Evolutionary conservation across 2,888 invertebrate species (phyloP).

Genomic region (Drosophila kanekoi): DNA sequence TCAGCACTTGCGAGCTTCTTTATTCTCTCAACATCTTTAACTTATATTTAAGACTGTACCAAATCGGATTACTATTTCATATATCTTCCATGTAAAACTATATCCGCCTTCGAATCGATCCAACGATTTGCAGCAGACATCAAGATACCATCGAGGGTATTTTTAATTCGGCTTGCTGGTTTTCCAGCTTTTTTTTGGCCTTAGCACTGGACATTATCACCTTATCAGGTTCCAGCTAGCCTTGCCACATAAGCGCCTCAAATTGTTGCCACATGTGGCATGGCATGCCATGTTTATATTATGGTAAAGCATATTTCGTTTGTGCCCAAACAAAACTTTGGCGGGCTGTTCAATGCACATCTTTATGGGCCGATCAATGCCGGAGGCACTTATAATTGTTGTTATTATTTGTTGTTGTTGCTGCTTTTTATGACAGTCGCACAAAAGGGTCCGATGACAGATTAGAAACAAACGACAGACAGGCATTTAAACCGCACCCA

Average conservation of each 20-base stretch:
- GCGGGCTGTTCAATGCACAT: constrained; percentile 17
- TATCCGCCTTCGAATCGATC: no score
- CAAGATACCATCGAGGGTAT: no score
- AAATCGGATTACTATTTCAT: no score
- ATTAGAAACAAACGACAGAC: constrained; percentile 56
- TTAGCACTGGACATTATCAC: constrained; percentile 5
- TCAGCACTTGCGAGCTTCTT: no score
- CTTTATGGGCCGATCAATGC: constrained; percentile 22
- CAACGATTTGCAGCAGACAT: no score
- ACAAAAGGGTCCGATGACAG: constrained; percentile 72
- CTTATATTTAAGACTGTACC: no score
- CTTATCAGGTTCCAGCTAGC: not conserved
- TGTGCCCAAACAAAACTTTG: constrained; percentile 6
- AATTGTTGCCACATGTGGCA: constrained; percentile 24
- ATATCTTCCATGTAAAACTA: no score
- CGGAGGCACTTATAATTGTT: constrained; percentile 8
- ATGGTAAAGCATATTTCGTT: constrained; percentile 9
- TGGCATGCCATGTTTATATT: constrained; percentile 23
- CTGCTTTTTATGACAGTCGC: constrained; percentile 47
- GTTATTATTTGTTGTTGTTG: constrained; percentile 11
- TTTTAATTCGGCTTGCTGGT: no score
- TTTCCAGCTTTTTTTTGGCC: no score
- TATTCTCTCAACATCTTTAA: no score
- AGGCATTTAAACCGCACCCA: constrained; percentile 27
- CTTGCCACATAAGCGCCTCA: constrained; percentile 4